Conservation (phyloP, 2,113 vertebrate species). For the Blennius ocellaris region DNA sequence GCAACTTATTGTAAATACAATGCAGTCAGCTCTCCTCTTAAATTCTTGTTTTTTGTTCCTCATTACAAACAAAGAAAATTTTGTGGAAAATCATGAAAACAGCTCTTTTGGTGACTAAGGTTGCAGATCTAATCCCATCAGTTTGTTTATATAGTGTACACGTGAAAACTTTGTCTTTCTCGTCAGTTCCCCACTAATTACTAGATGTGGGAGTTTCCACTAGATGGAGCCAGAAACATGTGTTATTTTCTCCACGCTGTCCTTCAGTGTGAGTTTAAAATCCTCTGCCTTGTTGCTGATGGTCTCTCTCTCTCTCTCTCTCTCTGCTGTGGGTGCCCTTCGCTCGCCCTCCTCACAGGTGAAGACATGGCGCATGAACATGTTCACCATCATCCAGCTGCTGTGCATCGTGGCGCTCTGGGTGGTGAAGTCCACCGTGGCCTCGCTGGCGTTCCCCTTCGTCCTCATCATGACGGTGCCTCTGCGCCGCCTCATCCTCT, state of each 20-base stretch:
- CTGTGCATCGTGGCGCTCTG: slow-evolving; percentile 93
- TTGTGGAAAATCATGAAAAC: too few relatives aligned
- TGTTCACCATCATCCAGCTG: slow-evolving; percentile 96
- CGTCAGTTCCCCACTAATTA: not conserved
- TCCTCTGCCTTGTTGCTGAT: not conserved
- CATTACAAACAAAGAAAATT: too few relatives aligned
- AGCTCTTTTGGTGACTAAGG: too few relatives aligned
- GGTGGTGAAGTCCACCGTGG: slow-evolving; percentile 95
- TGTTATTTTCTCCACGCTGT: not conserved
- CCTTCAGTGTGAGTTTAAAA: not conserved
- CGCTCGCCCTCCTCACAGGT: too few relatives aligned
- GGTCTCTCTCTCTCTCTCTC: not conserved
- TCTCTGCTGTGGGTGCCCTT: not conserved
- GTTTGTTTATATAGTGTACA: not conserved
- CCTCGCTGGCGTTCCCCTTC: slow-evolving; percentile 96
- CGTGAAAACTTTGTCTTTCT: not conserved
- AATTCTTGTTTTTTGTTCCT: too few relatives aligned
- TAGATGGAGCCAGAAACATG: slow-evolving; percentile 77
- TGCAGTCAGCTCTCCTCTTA: too few relatives aligned
- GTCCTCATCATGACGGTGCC: slow-evolving; percentile 98
- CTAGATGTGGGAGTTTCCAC: slow-evolving; percentile 46
- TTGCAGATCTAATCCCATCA: too few relatives aligned
- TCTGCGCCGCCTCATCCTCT: slow-evolving; percentile 91
- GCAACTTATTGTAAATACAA: too few relatives aligned
- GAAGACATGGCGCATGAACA: slow-evolving; percentile 98